Evolutionary conservation across 2,113 vertebrate genomes (phyloP).

Genomic region (Gnathonemus echidnorhynchus): DNA sequence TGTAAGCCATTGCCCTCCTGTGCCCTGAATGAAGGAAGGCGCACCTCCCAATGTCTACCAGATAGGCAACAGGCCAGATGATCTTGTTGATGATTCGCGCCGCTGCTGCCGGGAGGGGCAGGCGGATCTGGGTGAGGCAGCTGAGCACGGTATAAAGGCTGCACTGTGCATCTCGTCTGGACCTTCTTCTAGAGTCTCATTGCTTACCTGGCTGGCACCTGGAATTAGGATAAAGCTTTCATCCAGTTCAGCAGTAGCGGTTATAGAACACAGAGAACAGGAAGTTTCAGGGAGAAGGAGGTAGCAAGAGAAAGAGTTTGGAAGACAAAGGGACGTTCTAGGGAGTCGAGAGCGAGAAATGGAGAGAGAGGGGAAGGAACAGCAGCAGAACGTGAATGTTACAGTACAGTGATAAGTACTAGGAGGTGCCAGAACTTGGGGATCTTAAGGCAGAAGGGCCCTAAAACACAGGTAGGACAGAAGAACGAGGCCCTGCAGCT

Average conservation of each 20-base stretch:
- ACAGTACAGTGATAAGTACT: not conserved
- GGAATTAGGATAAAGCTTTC: not conserved
- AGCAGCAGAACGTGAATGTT: not conserved
- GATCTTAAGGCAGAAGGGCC: not conserved
- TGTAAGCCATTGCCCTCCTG: not conserved
- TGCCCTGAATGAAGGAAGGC: not conserved
- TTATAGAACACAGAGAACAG: not conserved
- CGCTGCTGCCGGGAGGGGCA: not conserved
- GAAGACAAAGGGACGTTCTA: not conserved
- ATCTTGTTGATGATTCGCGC: not conserved
- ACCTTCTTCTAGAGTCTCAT: not conserved
- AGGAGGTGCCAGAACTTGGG: not conserved
- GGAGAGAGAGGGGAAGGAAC: not conserved
- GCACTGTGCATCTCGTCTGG: not conserved
- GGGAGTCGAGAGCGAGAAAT: not conserved
- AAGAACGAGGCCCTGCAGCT: not conserved
- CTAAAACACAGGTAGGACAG: no score
- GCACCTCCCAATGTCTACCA: not conserved
- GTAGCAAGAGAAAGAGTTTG: not conserved
- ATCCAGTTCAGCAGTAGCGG: not conserved
- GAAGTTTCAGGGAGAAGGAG: not conserved
- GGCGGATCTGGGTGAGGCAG: not conserved
- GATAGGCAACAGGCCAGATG: not conserved
- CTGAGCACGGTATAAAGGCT: not conserved
- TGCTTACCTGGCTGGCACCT: not conserved